A percentile compares a stretch with the other conserved stretches of the same genome.
Conservation (phyloP, 1,140 invertebrate species). For the Drosophila neocordata region DNA sequence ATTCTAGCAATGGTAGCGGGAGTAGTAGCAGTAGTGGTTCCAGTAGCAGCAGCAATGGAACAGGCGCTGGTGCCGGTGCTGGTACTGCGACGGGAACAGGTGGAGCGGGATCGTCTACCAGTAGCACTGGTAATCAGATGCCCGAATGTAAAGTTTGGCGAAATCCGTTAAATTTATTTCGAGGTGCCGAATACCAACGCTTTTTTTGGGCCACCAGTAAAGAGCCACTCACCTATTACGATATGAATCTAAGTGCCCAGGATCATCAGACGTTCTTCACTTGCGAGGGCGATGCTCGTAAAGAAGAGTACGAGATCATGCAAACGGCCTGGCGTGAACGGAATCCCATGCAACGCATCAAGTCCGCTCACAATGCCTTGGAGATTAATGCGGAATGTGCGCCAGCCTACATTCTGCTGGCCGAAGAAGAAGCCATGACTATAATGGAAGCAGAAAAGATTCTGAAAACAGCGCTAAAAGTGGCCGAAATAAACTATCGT, state of each 20-base stretch:
- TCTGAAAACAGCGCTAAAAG: constrained; percentile 93
- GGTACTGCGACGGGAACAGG: constrained; percentile 55
- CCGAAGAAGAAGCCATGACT: constrained; percentile 97
- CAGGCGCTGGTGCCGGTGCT: constrained; percentile 27
- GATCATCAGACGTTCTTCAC: constrained; percentile 99
- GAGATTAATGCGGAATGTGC: constrained; percentile 97
- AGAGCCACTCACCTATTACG: constrained; percentile 98
- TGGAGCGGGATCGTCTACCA: constrained; percentile 49
- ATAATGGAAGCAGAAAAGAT: constrained; percentile 95
- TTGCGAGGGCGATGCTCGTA: constrained; percentile 94
- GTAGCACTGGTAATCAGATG: constrained; percentile 84
- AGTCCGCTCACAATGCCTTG: constrained; percentile 95
- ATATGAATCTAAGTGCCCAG: constrained; percentile 99
- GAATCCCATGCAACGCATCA: constrained; percentile 95
- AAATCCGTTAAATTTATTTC: constrained; percentile 97
- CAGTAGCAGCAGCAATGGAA: constrained; percentile 61
- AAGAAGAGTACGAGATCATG: constrained; percentile 98
- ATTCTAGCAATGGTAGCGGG: constrained; percentile 77
- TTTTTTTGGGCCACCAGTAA: constrained; percentile 96
- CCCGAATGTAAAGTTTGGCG: constrained; percentile 98
- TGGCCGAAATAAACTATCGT: constrained; percentile 93
- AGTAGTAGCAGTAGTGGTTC: constrained; percentile 68
- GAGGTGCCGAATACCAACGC: constrained; percentile 97
- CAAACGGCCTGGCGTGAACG: constrained; percentile 98
- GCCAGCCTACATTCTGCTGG: constrained; percentile 96